phyloP scores from a whole-genome alignment of 2,113 vertebrate species.

The Haliaeetus leucogaster region DNA sequence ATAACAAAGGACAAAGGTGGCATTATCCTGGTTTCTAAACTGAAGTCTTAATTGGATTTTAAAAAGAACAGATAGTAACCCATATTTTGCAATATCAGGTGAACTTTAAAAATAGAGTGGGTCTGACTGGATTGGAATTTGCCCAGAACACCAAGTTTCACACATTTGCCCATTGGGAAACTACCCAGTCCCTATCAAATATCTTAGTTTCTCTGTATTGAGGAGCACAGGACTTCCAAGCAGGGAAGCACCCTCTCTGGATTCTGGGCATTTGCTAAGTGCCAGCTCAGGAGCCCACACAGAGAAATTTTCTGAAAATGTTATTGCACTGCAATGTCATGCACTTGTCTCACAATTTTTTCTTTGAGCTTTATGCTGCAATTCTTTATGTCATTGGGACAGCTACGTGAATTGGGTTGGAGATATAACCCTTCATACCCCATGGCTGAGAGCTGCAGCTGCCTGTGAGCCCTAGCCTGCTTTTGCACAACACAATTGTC shows the following conservation, averaged over 20 bases:
- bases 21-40: neutral
- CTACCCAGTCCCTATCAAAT: neutral
- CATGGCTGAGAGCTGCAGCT: neutral
- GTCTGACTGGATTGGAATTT: neutral
- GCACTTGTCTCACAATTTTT: neutral
- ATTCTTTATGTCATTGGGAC: neutral
- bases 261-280: neutral
- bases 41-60: neutral
- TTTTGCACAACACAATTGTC: neutral
- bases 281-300: neutral
- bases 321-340: neutral
- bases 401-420: neutral
- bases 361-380: neutral
- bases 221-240: neutral
- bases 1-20: neutral
- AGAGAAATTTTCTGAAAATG: neutral
- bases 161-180: neutral
- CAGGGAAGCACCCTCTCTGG: neutral
- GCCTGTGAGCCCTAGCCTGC: accelerated
- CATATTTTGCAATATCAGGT: neutral
- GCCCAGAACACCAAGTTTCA: neutral
- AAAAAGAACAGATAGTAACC: neutral
- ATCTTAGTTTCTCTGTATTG: neutral
- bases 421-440: neutral
- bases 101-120: neutral